phyloP scores from a whole-genome alignment of 2,113 vertebrate species.

The Bucco capensis region DNA sequence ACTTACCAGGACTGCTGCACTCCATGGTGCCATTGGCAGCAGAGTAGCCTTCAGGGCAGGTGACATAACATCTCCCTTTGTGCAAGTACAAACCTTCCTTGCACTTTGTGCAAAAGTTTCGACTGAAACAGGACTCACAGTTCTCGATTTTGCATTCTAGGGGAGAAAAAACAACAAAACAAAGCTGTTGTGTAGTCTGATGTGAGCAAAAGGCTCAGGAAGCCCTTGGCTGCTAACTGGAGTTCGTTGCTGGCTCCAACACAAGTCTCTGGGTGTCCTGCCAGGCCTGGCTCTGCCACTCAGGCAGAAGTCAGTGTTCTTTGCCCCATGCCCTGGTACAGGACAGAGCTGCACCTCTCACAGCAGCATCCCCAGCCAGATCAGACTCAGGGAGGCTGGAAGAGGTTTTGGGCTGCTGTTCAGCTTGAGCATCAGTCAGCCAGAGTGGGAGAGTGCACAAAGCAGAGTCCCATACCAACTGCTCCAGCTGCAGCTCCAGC shows the following conservation, averaged over 20 bases:
- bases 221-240: no score
- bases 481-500: background rate
- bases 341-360: background rate
- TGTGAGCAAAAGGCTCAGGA: background rate
- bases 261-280: background rate
- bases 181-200: background rate
- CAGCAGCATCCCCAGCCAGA: background rate
- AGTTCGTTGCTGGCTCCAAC: background rate
- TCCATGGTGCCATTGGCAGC: slow-evolving; percentile 89
- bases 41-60: slow-evolving; percentile 85
- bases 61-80: slow-evolving; percentile 89
- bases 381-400: background rate
- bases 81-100: slow-evolving; percentile 94
- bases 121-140: slow-evolving; percentile 97
- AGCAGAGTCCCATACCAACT: background rate
- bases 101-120: slow-evolving; percentile 98
- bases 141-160: slow-evolving; percentile 98
- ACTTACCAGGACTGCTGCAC: slow-evolving; percentile 88
- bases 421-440: background rate
- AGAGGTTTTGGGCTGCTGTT: background rate
- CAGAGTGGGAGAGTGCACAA: background rate
- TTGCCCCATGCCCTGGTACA: background rate
- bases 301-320: background rate
- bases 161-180: slow-evolving; percentile 22
- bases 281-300: background rate